Evolutionary conservation across 2,797 vertebrate genomes (phyloP).

Genomic region (Anisognathus igniventris): DNA sequence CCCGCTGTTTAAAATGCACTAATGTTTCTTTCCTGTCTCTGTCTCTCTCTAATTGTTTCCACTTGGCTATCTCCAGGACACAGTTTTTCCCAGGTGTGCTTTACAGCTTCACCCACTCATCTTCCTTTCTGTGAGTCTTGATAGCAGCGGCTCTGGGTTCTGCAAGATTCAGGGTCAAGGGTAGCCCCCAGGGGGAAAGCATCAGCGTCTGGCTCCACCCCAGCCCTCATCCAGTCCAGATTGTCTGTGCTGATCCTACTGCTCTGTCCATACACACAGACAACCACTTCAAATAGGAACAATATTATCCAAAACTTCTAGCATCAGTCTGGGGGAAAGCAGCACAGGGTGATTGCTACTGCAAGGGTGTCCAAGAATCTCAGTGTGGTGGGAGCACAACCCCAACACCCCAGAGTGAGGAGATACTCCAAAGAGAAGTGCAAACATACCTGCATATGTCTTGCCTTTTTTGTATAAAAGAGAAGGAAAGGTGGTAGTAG

Average conservation of each 20-base stretch:
- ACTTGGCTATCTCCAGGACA: neutral
- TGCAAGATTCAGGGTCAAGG: neutral
- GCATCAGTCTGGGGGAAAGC: neutral
- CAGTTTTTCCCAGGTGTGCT: neutral
- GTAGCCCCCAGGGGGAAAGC: fast-evolving
- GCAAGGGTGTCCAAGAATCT: neutral
- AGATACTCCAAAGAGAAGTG: neutral
- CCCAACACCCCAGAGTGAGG: fast-evolving
- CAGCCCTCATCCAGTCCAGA: neutral
- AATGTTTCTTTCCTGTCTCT: neutral
- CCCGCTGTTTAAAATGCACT: neutral
- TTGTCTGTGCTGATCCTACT: neutral
- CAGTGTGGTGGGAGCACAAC: fast-evolving
- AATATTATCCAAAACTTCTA: neutral
- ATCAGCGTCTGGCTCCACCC: neutral
- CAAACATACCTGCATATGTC: neutral
- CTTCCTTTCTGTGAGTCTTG: neutral
- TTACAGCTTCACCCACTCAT: neutral
- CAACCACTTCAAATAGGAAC: neutral
- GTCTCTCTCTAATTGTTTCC: neutral
- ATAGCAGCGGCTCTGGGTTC: neutral
- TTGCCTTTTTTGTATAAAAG: neutral
- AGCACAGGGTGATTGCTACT: neutral
- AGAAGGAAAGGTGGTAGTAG: neutral
- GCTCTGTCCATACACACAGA: fast-evolving